Base-by-base conservation (phyloP, 2,888 invertebrate genomes). In the Synanthedon tipuliformis region DNA sequence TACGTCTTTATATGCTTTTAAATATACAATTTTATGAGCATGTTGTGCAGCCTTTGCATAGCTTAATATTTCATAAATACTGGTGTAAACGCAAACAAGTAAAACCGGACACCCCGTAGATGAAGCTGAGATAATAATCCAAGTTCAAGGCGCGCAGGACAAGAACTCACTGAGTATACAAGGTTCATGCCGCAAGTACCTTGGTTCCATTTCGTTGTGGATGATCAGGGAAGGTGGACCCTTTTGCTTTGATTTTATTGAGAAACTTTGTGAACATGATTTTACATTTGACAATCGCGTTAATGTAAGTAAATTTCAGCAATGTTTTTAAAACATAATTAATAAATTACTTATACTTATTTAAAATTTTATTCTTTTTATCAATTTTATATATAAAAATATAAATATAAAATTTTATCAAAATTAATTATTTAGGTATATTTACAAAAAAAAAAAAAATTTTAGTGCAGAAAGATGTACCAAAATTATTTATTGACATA, bases 91-190 rank as follows among this genome's bases (percentile, higher is more conserved):
- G 66, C 66, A 66, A 69, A 65, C 57, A 63, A 62, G 52, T 55
- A 56, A 52, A 50, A 34, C 48, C 40, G 57, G 68, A 54, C 87
- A 81, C 1, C 66, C 81, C 81, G 76, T 86, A 71, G 61, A 70
- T 55, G 59, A 68, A 72, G 80, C 80, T 76, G 82, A 85, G 86
- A 86, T 85, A 85, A 57, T 55, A 84, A 83, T 82, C 82, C 84
- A 84, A 83, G 87, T 84, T 86, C 81, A 86, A 83, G 79, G 72
- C 75, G 63, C 76, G 79, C 75, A 76, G 74, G 70, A 62, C 69
- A 70, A 73, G 72, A 73, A 71, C 71, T 68, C 69, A 67, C 67
- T 71, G 68, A 67, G 72, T 81, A 78, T 82, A 84, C 81, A 81
- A 83, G 78, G 74, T 75, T 77, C 77, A 76, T 60, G 72, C 58